Percentiles rank a stretch among this genome's conserved stretches.
Conservation (phyloP, 2,113 vertebrate genomes). For the Phoenicopterus ruber region DNA sequence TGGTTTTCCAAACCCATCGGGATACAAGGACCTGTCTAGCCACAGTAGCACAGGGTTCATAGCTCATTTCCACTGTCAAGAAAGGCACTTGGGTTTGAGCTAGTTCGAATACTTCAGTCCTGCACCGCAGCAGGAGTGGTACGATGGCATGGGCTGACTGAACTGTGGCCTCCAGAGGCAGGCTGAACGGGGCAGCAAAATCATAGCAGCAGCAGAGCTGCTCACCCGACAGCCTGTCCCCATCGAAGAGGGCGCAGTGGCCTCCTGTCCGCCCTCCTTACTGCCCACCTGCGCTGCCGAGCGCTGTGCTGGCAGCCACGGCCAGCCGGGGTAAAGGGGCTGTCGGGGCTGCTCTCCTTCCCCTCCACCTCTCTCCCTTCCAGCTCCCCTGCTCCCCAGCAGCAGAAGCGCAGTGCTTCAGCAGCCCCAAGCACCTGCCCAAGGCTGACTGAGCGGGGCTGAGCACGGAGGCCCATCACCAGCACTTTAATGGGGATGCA, state of each 20-base stretch:
- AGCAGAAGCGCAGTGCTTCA: background rate
- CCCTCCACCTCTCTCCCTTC: background rate
- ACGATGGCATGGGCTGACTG: background rate
- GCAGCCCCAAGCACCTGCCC: background rate
- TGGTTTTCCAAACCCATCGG: background rate
- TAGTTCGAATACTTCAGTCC: background rate
- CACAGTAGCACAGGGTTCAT: background rate
- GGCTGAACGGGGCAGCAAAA: background rate
- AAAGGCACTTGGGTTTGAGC: background rate
- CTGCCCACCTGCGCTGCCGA: background rate
- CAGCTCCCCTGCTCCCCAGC: background rate
- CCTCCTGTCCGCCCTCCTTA: background rate
- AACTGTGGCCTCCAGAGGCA: background rate
- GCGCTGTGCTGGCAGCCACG: background rate
- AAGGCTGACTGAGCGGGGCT: background rate
- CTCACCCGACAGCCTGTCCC: background rate
- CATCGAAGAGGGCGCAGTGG: background rate
- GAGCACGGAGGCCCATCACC: background rate
- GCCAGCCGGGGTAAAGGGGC: background rate
- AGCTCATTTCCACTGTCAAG: background rate
- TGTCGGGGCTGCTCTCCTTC: background rate
- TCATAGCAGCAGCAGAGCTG: background rate
- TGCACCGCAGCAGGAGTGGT: background rate
- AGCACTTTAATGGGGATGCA: background rate
- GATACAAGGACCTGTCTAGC: background rate